Base-by-base conservation (phyloP, 2,113 vertebrate species). In the Amblyornis subalaris region DNA sequence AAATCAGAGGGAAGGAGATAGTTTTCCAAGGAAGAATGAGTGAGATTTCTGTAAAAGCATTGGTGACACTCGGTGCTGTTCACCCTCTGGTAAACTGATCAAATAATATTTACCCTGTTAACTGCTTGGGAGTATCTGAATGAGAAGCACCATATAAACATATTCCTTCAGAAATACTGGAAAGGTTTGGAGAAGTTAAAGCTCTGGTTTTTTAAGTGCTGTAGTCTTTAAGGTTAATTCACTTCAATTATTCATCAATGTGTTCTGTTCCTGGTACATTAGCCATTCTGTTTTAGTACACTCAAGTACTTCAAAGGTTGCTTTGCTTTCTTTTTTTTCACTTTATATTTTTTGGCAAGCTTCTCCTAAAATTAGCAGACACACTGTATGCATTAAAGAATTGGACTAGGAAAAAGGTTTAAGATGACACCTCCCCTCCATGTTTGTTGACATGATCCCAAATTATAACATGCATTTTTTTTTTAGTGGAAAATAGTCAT, bases 241-340 rank as follows among this genome's bases (percentile, higher is more conserved):
- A 31, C 28, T 57, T 89, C 19, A 35, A 6, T 85, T 74, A 81
- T 44, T 78, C 25, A 75, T 71, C 13, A 51, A 0, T 16, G 15
- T 42, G 38, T 66, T 77, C n/a, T 64, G 60, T 35, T 28, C 36
- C 35, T 33, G 10, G 15, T 35, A 26, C 36, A 13, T 67, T 57
- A 75, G n/a, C 26, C 6, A 14, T 50, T 45, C 29, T 75, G 14
- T 60, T 79, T 55, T 55, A 55, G 22, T 53, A 29, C 14, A 11
- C 65, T 84, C 10, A 28, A 54, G 18, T 44, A 47, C 54, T 84
- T 73, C 23, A 77, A 47, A 88, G 25, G 20, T 42, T 78, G 78
- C 29, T 78, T 60, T 64, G 24, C 19, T 9, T 11, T 2, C 1
- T 35, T 24, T 9, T 51, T 33, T 7, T 3, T 0, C 14, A 9